Percentiles rank a stretch among this genome's conserved stretches.
Conservation (phyloP, 2,113 vertebrate species). For the Ceratotherium simum region DNA sequence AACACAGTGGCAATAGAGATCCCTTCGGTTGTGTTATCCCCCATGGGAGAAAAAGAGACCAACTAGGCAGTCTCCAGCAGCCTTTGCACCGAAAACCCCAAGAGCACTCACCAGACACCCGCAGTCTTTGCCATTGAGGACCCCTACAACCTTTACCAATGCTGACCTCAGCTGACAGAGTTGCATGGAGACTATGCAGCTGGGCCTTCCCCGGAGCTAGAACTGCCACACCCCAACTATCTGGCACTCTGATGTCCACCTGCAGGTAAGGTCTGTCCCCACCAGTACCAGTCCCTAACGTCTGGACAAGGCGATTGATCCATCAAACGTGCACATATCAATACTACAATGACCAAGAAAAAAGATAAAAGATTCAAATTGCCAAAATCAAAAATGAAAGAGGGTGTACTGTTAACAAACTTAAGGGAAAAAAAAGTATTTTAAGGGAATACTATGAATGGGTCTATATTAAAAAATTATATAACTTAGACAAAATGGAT, state of each 20-base stretch:
- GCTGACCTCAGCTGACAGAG: neutral
- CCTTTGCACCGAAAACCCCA: neutral
- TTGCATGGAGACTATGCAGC: neutral
- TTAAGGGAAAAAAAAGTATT: neutral
- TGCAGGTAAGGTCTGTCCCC: neutral
- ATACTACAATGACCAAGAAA: neutral
- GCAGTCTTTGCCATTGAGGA: neutral
- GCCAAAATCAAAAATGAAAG: neutral
- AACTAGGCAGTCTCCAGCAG: neutral
- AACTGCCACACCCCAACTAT: neutral
- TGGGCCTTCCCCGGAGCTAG: neutral
- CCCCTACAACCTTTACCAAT: neutral
- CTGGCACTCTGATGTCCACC: neutral
- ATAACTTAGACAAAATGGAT: neutral
- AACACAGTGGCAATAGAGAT: neutral
- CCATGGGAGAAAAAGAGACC: neutral
- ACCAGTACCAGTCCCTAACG: neutral
- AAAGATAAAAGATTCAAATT: neutral
- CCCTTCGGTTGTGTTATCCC: neutral
- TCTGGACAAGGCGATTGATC: neutral
- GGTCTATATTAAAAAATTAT: neutral
- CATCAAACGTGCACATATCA: neutral
- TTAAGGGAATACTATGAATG: neutral
- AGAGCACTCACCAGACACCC: neutral
- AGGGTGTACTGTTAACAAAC: neutral